A percentile compares a stretch with the other conserved stretches of the same genome.
Conservation (phyloP, 2,113 vertebrate genomes). For the Alosa alosa region DNA sequence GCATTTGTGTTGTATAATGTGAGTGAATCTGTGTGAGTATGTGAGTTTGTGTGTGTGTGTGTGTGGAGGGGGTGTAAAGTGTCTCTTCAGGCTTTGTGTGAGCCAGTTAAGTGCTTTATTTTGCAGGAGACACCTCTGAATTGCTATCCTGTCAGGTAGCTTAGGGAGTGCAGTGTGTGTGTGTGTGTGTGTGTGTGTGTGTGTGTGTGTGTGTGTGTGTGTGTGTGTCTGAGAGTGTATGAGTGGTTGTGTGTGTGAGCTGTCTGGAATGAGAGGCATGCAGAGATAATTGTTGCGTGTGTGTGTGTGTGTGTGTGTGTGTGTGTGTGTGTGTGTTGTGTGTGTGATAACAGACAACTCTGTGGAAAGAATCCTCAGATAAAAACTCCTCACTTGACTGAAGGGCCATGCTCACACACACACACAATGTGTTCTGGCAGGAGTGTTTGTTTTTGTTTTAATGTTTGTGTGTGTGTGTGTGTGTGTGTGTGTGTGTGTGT, state of each 20-base stretch:
- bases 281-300: neutral
- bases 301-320: conserved; percentile 13
- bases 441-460: conserved; percentile 3
- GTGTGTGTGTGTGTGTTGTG: neutral
- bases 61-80: neutral
- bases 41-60: neutral
- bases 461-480: neutral
- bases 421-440: neutral
- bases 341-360: neutral
- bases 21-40: neutral
- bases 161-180: neutral
- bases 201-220: conserved; percentile 3
- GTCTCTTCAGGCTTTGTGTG: neutral
- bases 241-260: neutral
- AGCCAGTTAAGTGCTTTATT: neutral
- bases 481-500: neutral
- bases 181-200: conserved; percentile 4
- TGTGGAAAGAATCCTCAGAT: conserved; percentile 1
- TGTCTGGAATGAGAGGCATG: too few species aligned
- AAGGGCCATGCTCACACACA: neutral
- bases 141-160: conserved; percentile 11
- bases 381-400: neutral
- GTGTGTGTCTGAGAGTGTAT: neutral
- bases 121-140: neutral
- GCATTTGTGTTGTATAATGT: neutral